A percentile compares a stretch with the other conserved stretches of the same genome.
Conservation (phyloP, 2,888 invertebrate species). For the Lepidocyrtinus sp. region DNA sequence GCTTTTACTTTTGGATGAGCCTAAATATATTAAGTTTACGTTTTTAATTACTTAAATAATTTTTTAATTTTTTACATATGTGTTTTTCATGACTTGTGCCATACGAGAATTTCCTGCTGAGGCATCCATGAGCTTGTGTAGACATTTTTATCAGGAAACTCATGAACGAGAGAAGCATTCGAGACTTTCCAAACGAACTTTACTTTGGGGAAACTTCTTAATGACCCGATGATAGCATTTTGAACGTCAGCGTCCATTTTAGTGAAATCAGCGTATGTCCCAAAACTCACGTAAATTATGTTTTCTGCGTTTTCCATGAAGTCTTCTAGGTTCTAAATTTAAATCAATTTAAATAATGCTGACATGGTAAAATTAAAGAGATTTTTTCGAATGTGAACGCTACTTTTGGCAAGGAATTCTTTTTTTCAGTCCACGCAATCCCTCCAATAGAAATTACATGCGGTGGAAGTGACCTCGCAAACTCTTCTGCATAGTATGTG, state of each 20-base stretch:
- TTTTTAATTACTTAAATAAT: no score
- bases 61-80: no score
- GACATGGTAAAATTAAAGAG: background rate
- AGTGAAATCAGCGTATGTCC: conserved; percentile 35
- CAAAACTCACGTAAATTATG: conserved; percentile 44
- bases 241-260: conserved; percentile 27
- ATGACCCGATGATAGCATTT: conserved; percentile 15
- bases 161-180: no score
- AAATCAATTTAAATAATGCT: background rate
- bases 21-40: background rate
- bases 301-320: conserved; percentile 27
- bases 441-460: conserved; percentile 51
- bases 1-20: conserved; percentile 63
- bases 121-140: no score
- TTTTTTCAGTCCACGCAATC: background rate
- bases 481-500: conserved; percentile 61
- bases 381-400: no score
- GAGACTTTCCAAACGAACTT: conserved; percentile 48
- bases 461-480: conserved; percentile 60
- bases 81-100: no score
- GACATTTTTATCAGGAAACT: no score
- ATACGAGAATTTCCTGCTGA: no score
- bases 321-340: conserved; percentile 1
- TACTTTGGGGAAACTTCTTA: conserved; percentile 17
- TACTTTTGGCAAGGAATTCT: background rate